phyloP scores from a whole-genome alignment of 2,888 invertebrate species.

The Pycnomerus fuliginosus region DNA sequence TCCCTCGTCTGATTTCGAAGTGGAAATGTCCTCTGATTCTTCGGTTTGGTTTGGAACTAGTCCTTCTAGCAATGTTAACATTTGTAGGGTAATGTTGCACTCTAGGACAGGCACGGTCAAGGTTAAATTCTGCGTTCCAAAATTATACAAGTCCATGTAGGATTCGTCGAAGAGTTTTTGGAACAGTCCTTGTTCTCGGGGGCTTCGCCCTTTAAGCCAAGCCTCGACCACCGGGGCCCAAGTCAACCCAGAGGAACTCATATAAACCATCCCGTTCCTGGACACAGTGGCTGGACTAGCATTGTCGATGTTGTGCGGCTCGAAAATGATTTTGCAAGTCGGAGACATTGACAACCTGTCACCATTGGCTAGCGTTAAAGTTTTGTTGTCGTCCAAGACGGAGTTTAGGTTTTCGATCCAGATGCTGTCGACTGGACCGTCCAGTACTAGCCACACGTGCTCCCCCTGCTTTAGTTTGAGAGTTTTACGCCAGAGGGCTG shows the following conservation, averaged over 20 bases:
- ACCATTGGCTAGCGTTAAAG: conserved; percentile 91
- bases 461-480: conserved; percentile 83
- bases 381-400: conserved; percentile 94
- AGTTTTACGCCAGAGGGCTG: conserved; percentile 94
- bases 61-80: conserved; percentile 78
- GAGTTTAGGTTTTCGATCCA: conserved; percentile 99
- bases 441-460: conserved; percentile 90
- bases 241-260: conserved; percentile 94
- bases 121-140: conserved; percentile 80
- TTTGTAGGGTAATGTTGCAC: conserved; percentile 86
- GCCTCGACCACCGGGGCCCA: conserved; percentile 89
- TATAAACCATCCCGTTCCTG: conserved; percentile 70
- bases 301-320: conserved; percentile 96
- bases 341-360: conserved; percentile 94
- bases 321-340: conserved; percentile 93
- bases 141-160: conserved; percentile 72
- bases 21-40: conserved; percentile 58
- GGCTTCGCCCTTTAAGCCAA: conserved; percentile 71
- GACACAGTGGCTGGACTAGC: conserved; percentile 97
- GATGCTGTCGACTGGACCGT: conserved; percentile 95
- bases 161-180: conserved; percentile 73
- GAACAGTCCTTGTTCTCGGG: conserved; percentile 63
- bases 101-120: conserved; percentile 87
- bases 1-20: conserved; percentile 56
- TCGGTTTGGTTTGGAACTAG: conserved; percentile 74